Percentiles rank a stretch among this genome's conserved stretches.
phyloP scores from a whole-genome alignment of 2,888 invertebrate species.

The Eudemis profundana region DNA sequence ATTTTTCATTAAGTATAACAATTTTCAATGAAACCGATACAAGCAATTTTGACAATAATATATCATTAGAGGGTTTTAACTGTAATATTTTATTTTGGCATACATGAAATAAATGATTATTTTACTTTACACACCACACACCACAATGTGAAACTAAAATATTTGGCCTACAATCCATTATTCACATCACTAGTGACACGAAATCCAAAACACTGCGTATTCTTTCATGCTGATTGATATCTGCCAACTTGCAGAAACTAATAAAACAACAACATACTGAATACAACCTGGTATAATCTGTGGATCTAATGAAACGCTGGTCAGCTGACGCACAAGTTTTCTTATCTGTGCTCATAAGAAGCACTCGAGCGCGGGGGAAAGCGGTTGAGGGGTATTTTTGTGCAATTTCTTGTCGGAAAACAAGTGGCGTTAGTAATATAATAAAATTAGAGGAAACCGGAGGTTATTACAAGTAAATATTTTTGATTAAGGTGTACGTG shows the following conservation, averaged over 20 bases:
- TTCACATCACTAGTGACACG: neutral
- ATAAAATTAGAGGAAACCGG: neutral
- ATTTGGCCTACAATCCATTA: too few relatives aligned
- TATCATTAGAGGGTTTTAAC: too few relatives aligned
- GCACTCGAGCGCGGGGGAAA: conserved; percentile 55
- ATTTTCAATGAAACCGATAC: too few relatives aligned
- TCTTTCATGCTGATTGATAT: conserved; percentile 29
- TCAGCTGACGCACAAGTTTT: conserved; percentile 77
- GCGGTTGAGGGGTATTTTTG: conserved; percentile 17
- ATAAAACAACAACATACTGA: conserved; percentile 42
- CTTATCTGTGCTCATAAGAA: conserved; percentile 77
- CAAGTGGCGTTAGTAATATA: neutral
- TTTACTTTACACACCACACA: too few relatives aligned
- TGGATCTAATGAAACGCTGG: conserved; percentile 62
- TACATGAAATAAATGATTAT: too few relatives aligned
- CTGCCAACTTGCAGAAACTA: conserved; percentile 37
- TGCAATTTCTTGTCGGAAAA: conserved; percentile 9
- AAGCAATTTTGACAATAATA: too few relatives aligned
- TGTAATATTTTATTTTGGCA: too few relatives aligned
- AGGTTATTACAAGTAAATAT: neutral
- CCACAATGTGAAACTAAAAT: too few relatives aligned
- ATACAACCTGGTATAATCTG: conserved; percentile 55
- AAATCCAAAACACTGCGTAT: neutral
- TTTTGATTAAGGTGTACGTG: too few relatives aligned
- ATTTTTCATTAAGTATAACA: too few relatives aligned